phyloP scores from a whole-genome alignment of 2,113 vertebrate species.

The Oryzias celebensis region DNA sequence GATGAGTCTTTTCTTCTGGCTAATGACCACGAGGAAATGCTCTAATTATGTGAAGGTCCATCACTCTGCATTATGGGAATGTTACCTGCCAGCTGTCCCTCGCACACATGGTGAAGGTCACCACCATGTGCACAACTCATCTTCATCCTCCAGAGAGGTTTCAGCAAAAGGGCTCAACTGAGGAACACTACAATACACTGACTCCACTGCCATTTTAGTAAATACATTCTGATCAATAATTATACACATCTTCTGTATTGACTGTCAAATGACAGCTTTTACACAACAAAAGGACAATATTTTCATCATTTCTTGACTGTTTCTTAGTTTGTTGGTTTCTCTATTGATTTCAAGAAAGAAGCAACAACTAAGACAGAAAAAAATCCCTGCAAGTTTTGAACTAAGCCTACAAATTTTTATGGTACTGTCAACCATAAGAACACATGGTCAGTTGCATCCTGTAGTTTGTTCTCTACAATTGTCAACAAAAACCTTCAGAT shows the following conservation, averaged over 20 bases:
- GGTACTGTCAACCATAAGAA: too few relatives aligned
- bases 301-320: not conserved
- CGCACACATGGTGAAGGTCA: constrained; percentile 53
- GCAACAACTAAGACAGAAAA: too few relatives aligned
- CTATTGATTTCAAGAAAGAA: too few relatives aligned
- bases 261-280: not conserved
- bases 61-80: constrained; percentile 34
- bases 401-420: too few relatives aligned
- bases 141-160: constrained; percentile 31
- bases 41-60: constrained; percentile 46
- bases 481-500: too few relatives aligned
- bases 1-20: constrained; percentile 20
- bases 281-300: not conserved
- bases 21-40: constrained; percentile 41
- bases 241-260: constrained; percentile 4
- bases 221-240: not conserved
- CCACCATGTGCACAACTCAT: constrained; percentile 55
- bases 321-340: too few relatives aligned
- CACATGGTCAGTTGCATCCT: too few relatives aligned
- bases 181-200: constrained; percentile 16
- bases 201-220: constrained; percentile 6
- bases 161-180: constrained; percentile 16
- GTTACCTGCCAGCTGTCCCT: constrained; percentile 48
- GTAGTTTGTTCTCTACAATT: too few relatives aligned
- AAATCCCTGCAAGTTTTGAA: too few relatives aligned